Conservation (phyloP, 2,797 vertebrate species). For the Muraenolepis orangiensis region DNA sequence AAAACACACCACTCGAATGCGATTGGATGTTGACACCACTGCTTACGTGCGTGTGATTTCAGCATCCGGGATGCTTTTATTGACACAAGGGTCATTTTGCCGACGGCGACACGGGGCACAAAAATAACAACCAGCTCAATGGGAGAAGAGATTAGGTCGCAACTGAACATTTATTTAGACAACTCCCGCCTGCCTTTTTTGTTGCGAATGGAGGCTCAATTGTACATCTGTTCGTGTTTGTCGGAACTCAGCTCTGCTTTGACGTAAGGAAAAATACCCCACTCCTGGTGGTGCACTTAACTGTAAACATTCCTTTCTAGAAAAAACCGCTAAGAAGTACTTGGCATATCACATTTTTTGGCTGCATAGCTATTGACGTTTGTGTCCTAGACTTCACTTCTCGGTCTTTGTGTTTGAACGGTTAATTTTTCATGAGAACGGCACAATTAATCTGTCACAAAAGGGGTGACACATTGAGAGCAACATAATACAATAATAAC, state of each 20-base stretch:
- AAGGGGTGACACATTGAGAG: neutral
- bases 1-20: neutral
- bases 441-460: neutral
- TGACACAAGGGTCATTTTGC: neutral
- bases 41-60: neutral
- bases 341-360: neutral
- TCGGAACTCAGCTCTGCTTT: neutral
- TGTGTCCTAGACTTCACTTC: neutral
- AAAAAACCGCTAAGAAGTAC: neutral
- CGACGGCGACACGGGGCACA: neutral
- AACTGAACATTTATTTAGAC: neutral
- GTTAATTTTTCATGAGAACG: neutral
- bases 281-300: neutral
- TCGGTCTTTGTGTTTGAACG: neutral
- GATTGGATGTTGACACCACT: neutral
- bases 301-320: neutral
- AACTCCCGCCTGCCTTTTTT: neutral
- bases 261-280: neutral
- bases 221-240: neutral
- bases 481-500: neutral
- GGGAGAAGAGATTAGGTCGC: neutral
- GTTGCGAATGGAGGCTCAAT: neutral
- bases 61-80: neutral
- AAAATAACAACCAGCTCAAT: neutral
- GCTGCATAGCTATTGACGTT: neutral